Evolutionary conservation across 2,888 invertebrate genomes (phyloP).

Genomic region (Apodemia arnacis): DNA sequence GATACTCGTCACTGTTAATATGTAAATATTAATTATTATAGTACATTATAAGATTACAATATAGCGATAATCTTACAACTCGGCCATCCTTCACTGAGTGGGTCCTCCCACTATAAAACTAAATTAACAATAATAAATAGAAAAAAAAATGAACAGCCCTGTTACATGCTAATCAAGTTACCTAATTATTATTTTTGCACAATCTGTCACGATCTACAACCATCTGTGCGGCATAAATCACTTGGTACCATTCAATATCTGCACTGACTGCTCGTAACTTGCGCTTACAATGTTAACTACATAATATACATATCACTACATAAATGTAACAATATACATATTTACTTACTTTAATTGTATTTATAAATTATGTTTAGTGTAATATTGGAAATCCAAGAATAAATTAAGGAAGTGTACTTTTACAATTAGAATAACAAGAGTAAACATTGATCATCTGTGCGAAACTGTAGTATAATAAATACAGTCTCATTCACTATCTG

Average conservation of each 20-base stretch:
- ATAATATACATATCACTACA: too few species aligned
- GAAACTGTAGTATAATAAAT: neutral
- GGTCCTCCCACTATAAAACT: neutral
- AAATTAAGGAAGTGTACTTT: neutral
- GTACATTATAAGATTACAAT: neutral
- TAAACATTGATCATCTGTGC: neutral
- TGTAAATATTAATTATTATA: neutral
- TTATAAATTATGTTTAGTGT: neutral
- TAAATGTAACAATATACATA: neutral
- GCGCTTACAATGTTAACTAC: neutral
- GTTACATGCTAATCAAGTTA: neutral
- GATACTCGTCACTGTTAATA: neutral
- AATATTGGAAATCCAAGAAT: neutral
- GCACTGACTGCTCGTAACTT: constrained; percentile 1
- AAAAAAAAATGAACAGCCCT: too few species aligned
- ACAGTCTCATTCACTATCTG: neutral
- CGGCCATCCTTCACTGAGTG: constrained; percentile 1
- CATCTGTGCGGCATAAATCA: neutral
- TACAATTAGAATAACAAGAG: neutral
- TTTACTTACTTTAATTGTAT: neutral
- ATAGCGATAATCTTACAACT: neutral
- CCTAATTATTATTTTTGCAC: neutral
- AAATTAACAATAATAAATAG: neutral
- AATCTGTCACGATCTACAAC: constrained; percentile 1
- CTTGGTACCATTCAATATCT: neutral